Conservation (phyloP, 2,888 invertebrate genomes). For the Apamea sordens region DNA sequence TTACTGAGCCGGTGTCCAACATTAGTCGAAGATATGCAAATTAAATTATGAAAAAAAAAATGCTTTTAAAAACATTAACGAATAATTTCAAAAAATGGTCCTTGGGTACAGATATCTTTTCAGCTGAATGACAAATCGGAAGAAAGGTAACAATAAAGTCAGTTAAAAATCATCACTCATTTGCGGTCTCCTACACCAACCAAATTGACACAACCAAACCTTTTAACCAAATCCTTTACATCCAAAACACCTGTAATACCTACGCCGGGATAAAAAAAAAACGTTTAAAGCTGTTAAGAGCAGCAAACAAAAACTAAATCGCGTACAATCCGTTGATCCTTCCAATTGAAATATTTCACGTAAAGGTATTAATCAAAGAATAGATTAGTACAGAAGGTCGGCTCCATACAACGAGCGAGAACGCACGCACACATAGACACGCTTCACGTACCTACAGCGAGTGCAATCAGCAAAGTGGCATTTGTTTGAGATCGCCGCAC, state of each 20-base stretch:
- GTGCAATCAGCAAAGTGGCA: background rate
- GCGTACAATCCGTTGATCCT: constrained; percentile 68
- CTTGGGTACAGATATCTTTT: too few species aligned
- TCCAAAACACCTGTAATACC: constrained; percentile 22
- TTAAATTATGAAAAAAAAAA: background rate
- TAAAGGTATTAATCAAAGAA: constrained; percentile 42
- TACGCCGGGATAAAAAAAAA: constrained; percentile 17
- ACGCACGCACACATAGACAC: background rate
- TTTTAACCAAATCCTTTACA: constrained; percentile 42
- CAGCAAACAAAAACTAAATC: constrained; percentile 68
- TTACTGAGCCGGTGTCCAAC: too few species aligned
- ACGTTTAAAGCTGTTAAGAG: constrained; percentile 48
- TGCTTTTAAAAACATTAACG: too few species aligned
- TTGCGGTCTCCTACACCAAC: background rate
- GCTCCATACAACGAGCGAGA: background rate
- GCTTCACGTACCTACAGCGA: background rate
- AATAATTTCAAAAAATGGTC: background rate
- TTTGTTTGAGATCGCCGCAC: background rate
- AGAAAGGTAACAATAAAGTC: background rate
- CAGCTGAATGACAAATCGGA: background rate
- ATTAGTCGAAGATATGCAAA: background rate
- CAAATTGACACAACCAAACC: constrained; percentile 1
- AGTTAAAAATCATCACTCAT: background rate
- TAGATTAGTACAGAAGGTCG: constrained; percentile 5
- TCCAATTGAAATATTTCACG: constrained; percentile 73